These are phyloP conservation scores for Cancer borealis DNA, from an alignment of 2,888 invertebrate species.

Conservation along the genomic window DNA sequence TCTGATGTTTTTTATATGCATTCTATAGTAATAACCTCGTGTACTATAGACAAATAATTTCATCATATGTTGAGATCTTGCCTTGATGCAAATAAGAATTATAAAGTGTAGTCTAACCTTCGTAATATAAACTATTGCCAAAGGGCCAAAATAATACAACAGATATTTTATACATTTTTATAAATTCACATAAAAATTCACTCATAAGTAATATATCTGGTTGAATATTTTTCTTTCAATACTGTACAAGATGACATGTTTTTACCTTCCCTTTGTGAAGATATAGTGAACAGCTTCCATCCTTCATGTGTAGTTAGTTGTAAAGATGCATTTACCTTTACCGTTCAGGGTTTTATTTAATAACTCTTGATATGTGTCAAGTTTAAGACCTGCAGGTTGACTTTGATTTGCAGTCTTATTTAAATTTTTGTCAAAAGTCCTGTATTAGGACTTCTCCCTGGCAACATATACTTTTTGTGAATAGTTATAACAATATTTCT, in stretches of 20 bases:
- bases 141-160: background rate
- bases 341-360: background rate
- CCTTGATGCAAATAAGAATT: too few species aligned
- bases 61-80: too few species aligned
- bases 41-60: too few species aligned
- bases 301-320: background rate
- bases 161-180: background rate
- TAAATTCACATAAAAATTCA: background rate
- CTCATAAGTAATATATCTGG: slow-evolving; percentile 5
- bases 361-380: background rate
- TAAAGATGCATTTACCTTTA: background rate
- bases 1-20: too few species aligned
- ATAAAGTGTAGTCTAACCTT: too few species aligned
- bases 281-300: background rate
- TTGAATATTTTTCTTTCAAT: background rate
- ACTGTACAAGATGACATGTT: background rate
- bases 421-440: background rate
- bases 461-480: background rate
- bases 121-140: background rate
- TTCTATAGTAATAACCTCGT: too few species aligned
- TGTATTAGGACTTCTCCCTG: background rate
- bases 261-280: background rate
- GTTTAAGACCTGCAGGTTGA: background rate
- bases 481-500: background rate
- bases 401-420: background rate